These are phyloP conservation scores for Microtus obscurus DNA, from an alignment of 2,797 vertebrate species.

Conservation along the genomic window DNA sequence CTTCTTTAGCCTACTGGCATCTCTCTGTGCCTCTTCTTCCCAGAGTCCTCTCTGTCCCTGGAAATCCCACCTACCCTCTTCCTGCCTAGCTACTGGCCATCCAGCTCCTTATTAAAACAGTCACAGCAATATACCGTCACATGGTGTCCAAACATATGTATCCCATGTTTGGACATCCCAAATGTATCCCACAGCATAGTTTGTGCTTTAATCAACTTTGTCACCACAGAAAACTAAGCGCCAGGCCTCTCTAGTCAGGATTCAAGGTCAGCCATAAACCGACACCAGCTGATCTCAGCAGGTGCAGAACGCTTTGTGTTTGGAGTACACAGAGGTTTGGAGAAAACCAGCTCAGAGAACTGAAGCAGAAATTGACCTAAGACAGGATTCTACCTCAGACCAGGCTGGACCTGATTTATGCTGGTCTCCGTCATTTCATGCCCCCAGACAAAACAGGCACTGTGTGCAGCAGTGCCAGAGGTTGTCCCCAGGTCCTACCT, in stretches of 20 bases:
- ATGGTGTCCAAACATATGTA: neutral
- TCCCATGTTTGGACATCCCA: no score
- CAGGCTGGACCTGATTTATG: neutral
- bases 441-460: neutral
- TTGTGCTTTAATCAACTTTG: constrained; percentile 68
- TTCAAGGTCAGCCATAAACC: constrained; percentile 3
- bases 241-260: constrained; percentile 16
- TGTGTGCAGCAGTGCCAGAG: neutral
- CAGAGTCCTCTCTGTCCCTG: neutral
- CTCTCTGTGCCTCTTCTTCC: neutral
- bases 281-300: constrained; percentile 36
- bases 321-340: constrained; percentile 7
- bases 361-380: constrained; percentile 62
- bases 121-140: neutral
- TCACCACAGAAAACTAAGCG: constrained; percentile 69
- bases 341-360: constrained; percentile 26
- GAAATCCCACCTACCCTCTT: neutral
- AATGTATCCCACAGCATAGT: neutral
- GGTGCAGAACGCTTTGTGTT: constrained; percentile 23
- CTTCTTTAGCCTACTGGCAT: neutral
- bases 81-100: neutral
- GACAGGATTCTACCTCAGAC: constrained; percentile 32
- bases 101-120: neutral
- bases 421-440: constrained; percentile 56
- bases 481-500: neutral